These are phyloP conservation scores for Cyrtodaria siliqua DNA, from an alignment of 2,888 invertebrate species.

Conservation along the genomic window DNA sequence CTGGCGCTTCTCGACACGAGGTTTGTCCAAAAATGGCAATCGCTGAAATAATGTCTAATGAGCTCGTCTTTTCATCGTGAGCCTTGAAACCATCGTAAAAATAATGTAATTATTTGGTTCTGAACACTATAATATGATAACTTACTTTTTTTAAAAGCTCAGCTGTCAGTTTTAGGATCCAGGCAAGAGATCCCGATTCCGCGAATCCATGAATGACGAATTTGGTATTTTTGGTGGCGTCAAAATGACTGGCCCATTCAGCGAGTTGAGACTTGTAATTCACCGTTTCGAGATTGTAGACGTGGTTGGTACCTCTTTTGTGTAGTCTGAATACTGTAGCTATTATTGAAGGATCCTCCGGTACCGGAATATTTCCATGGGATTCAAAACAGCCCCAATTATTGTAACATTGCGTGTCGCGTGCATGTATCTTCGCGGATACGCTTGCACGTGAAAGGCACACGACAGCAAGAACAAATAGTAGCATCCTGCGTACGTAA, in stretches of 20 bases:
- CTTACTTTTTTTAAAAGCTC: constrained; percentile 63
- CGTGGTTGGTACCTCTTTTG: background rate
- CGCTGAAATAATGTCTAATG: too few relatives aligned
- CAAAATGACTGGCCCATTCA: constrained; percentile 27
- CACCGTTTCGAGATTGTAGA: constrained; percentile 4
- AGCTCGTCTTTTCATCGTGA: too few relatives aligned
- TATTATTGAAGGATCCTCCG: constrained; percentile 11
- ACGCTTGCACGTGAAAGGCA: too few relatives aligned
- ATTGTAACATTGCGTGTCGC: constrained; percentile 26
- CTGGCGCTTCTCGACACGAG: too few relatives aligned
- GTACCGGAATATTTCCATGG: constrained; percentile 22
- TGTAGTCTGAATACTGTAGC: constrained; percentile 26
- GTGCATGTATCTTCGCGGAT: background rate
- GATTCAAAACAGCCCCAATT: constrained; percentile 35
- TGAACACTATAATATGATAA: too few relatives aligned
- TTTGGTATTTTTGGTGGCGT: constrained; percentile 33
- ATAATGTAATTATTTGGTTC: too few relatives aligned
- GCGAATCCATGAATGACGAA: constrained; percentile 64
- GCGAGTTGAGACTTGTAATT: constrained; percentile 12
- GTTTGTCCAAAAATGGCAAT: too few relatives aligned
- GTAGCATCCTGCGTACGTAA: too few relatives aligned
- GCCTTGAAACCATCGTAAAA: too few relatives aligned
- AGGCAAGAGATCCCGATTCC: constrained; percentile 43
- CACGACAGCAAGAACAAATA: too few relatives aligned
- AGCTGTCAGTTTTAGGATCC: constrained; percentile 44